These are phyloP conservation scores for Latrodectus geometricus DNA, from an alignment of 1,140 invertebrate genomes.

Conservation along the genomic window DNA sequence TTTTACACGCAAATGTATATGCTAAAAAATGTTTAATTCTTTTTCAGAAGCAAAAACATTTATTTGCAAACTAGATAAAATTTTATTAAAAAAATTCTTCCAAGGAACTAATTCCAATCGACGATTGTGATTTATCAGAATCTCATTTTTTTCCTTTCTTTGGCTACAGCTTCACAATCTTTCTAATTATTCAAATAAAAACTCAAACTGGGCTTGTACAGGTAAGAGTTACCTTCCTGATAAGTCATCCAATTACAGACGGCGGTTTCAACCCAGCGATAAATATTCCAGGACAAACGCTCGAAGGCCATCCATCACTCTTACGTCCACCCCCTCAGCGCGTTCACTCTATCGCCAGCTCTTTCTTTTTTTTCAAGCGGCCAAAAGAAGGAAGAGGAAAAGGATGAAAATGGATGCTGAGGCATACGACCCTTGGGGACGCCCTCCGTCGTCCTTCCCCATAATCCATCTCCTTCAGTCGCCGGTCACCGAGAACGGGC, in stretches of 20 bases:
- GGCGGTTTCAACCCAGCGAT: constrained; percentile 27
- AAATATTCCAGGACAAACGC: constrained; percentile 55
- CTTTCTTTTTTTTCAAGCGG: constrained; percentile 19
- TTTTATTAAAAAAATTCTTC: too few species aligned
- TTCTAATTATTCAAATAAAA: too few species aligned
- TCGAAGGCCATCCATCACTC: constrained; percentile 33
- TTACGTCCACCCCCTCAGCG: background rate
- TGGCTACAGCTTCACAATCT: too few species aligned
- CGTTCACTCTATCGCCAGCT: background rate
- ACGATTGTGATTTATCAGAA: too few species aligned
- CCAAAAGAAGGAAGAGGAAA: background rate
- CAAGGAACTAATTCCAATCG: too few species aligned
- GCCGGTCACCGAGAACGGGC: constrained; percentile 30
- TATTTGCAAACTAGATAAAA: too few species aligned
- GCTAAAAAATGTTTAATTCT: too few species aligned
- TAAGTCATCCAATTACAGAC: constrained; percentile 59
- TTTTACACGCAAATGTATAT: too few species aligned
- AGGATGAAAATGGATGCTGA: constrained; percentile 42
- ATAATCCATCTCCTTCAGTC: constrained; percentile 61
- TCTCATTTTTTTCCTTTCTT: too few species aligned
- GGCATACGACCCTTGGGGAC: constrained; percentile 49
- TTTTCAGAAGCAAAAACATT: too few species aligned
- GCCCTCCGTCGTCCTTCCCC: constrained; percentile 37
- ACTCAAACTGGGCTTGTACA: too few species aligned
- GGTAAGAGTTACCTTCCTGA: constrained; percentile 13